These are phyloP conservation scores for Cuniculus paca DNA, from an alignment of 2,797 vertebrate genomes.

Conservation along the genomic window DNA sequence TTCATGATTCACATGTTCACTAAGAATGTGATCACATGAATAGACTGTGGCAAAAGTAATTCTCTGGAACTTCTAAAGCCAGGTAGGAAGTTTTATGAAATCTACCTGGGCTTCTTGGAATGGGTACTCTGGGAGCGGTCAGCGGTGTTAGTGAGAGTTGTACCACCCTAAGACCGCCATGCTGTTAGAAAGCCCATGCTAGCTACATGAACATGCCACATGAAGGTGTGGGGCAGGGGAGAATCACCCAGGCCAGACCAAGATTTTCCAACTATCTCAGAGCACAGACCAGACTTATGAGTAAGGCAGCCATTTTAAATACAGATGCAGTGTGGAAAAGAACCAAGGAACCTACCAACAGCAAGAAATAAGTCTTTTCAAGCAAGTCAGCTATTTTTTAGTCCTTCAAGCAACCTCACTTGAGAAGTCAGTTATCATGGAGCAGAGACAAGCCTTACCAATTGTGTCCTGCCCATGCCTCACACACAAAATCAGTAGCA, in stretches of 20 bases:
- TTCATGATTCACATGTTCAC: not conserved
- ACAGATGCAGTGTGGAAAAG: not conserved
- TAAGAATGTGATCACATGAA: not conserved
- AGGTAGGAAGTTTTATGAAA: not conserved
- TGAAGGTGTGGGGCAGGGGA: too few species aligned
- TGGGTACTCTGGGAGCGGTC: not conserved
- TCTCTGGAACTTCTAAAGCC: not conserved
- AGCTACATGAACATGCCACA: not conserved
- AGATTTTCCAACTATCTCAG: not conserved
- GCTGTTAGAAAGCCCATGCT: not conserved
- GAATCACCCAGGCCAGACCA: not conserved
- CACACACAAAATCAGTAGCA: not conserved
- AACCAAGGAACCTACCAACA: not conserved
- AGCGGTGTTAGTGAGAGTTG: not conserved
- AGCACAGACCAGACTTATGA: not conserved
- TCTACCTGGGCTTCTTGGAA: not conserved
- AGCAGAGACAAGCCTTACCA: not conserved
- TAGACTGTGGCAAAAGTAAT: not conserved
- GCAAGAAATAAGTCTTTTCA: not conserved
- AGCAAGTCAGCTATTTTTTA: not conserved
- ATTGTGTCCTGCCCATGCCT: not conserved
- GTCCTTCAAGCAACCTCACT: not conserved
- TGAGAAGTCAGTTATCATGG: not conserved
- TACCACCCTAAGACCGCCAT: not conserved
- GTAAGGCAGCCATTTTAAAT: not conserved